Evolutionary conservation across 2,888 invertebrate species (phyloP).

Genomic region (Eudasyphora cyanicolor): DNA sequence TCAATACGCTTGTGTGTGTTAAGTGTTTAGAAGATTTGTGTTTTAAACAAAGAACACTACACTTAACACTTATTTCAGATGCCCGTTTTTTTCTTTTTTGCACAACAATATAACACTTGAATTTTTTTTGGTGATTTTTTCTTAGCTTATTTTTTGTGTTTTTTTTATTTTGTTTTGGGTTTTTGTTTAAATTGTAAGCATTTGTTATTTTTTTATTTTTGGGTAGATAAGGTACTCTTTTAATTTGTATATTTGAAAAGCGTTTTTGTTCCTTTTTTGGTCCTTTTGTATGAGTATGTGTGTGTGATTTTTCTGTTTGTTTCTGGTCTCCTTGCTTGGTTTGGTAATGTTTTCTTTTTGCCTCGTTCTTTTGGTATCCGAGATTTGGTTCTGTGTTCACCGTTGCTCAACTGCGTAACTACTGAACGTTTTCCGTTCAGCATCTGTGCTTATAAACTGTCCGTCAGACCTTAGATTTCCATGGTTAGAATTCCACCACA

Average conservation of each 20-base stretch:
- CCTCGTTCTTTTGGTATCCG: conserved; percentile 9
- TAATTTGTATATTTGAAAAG: conserved; percentile 4
- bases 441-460: conserved; percentile 57
- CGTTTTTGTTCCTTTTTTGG: conserved; percentile 8
- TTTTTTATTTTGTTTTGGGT: neutral
- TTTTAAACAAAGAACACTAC: neutral
- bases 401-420: conserved; percentile 58
- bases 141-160: neutral
- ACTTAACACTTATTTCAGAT: conserved; percentile 20
- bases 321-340: conserved; percentile 33
- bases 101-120: conserved; percentile 29
- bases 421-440: conserved; percentile 55
- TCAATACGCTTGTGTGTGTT: neutral
- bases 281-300: neutral
- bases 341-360: too few relatives aligned
- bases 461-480: conserved; percentile 10
- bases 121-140: conserved; percentile 1
- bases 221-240: conserved; percentile 10
- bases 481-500: conserved; percentile 51
- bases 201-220: neutral
- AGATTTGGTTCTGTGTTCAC: conserved; percentile 47
- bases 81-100: neutral
- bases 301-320: conserved; percentile 5
- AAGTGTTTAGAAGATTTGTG: too few relatives aligned
- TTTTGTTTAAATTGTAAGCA: conserved; percentile 13